A percentile compares a stretch with the other conserved stretches of the same genome.
These are phyloP conservation scores for Brotula barbata DNA, from an alignment of 2,797 vertebrate species.

Conservation along the genomic window DNA sequence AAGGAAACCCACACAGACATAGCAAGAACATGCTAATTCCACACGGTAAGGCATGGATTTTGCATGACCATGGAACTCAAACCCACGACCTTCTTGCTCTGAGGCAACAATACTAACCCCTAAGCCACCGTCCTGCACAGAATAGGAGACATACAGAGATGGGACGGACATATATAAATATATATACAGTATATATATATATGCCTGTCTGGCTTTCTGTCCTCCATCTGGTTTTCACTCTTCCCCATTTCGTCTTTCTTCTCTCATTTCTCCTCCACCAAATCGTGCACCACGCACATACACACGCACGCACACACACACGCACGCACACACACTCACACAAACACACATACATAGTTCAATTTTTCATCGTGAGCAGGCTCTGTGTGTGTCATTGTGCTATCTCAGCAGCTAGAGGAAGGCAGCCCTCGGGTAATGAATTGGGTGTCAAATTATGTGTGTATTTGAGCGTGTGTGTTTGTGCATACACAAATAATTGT, in stretches of 20 bases:
- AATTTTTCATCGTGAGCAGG: conserved; percentile 44
- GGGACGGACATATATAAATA: too few relatives aligned
- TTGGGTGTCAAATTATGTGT: conserved; percentile 35
- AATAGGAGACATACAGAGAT: too few relatives aligned
- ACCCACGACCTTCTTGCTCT: too few relatives aligned
- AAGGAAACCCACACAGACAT: too few relatives aligned
- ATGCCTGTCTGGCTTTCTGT: conserved; percentile 10
- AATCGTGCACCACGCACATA: too few relatives aligned
- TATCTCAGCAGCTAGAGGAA: conserved; percentile 46
- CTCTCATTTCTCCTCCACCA: conserved; percentile 9
- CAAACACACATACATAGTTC: conserved; percentile 12
- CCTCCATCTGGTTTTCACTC: conserved; percentile 34
- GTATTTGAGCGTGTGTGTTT: conserved; percentile 11
- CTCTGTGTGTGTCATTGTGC: conserved; percentile 44
- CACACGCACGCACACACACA: conserved; percentile 10
- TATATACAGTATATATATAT: too few relatives aligned
- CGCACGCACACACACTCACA: conserved; percentile 6
- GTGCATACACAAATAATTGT: conserved; percentile 12
- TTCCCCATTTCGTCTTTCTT: conserved; percentile 2
- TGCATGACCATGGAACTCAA: too few relatives aligned
- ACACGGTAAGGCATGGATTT: too few relatives aligned
- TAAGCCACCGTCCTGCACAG: too few relatives aligned
- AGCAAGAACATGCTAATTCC: too few relatives aligned
- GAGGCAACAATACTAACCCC: too few relatives aligned
- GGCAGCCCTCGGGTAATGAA: conserved; percentile 46